Base-by-base conservation (phyloP, 2,888 invertebrate genomes). In the Anthoptus insignis region DNA sequence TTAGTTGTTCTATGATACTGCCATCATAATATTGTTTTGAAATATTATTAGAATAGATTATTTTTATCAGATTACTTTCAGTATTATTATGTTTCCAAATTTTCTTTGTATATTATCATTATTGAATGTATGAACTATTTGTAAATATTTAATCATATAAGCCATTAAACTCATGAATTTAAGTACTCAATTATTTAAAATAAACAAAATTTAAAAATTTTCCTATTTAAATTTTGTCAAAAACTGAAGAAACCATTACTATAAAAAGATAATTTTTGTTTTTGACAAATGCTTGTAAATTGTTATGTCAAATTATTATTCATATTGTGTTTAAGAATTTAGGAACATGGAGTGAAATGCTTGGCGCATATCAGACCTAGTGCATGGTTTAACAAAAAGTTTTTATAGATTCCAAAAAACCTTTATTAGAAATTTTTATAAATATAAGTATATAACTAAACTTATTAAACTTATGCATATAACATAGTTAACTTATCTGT, bases 101-200 rank as follows among this genome's bases (percentile, higher is more conserved):
- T 19, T 42, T 42, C 16, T 39, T 8, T 39, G 4, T 14, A 37
- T 21, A 2, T 6, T 39, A 7, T 21, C n/a, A 19, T 42, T 19
- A n/a, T n/a, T 47, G 13, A 47, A 47, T n/a, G 19, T 42, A 16
- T 42, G 3, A 16, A 42, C 11, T 11, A 19, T 42, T 3, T 42
- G 42, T 19, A 47, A 47, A 47, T 47, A 47, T 47, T 13, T 47
- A 47, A 47, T n/a, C 47, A n/a, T 9, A n/a, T 47, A 11, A 13
- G 13, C 13, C 24, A 24, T 22, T 47, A 42, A 42, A 42, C 2
- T 11, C 11, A 19, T 42, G 9, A 42, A 42, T n/a, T n/a, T n/a
- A n/a, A n/a, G n/a, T n/a, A n/a, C n/a, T n/a, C n/a, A n/a, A n/a
- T n/a, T n/a, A n/a, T n/a, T n/a, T n/a, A n/a, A n/a, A n/a, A n/a